Conservation (phyloP, 2,888 invertebrate genomes). For the Bombylius discolor region DNA sequence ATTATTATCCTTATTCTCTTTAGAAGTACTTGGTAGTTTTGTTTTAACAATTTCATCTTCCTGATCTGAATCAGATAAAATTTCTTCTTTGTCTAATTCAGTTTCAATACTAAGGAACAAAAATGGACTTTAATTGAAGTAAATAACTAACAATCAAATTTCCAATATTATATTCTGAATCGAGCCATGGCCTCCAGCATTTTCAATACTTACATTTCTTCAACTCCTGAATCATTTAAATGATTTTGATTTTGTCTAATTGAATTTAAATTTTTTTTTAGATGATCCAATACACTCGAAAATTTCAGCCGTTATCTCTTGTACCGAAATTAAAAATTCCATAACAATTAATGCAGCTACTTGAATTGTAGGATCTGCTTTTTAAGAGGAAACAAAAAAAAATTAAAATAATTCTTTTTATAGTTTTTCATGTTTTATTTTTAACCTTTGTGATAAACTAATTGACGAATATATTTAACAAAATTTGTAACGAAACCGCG, state of each 20-base stretch:
- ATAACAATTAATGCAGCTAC: constrained; percentile 61
- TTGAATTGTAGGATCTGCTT: constrained; percentile 51
- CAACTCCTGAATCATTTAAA: constrained; percentile 18
- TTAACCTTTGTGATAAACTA: constrained; percentile 59
- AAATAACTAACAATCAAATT: too few species aligned
- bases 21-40: neutral
- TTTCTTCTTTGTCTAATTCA: constrained; percentile 15
- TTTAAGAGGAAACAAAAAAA: neutral
- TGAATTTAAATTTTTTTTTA: constrained; percentile 28
- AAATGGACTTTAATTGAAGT: too few species aligned
- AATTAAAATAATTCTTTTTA: neutral
- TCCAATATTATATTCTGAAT: too few species aligned
- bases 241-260: constrained; percentile 22
- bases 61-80: constrained; percentile 24
- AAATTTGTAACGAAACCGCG: constrained; percentile 58
- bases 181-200: too few species aligned
- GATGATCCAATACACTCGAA: constrained; percentile 40
- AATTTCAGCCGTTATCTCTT: constrained; percentile 52
- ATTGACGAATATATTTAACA: constrained; percentile 52
- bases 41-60: constrained; percentile 19
- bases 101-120: constrained; percentile 8
- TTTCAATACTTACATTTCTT: constrained; percentile 18
- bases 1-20: too few species aligned
- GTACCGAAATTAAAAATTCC: constrained; percentile 53
- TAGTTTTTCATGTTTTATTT: neutral